Conservation (phyloP, 2,888 invertebrate genomes). For the Hypselothyrea guttata region DNA sequence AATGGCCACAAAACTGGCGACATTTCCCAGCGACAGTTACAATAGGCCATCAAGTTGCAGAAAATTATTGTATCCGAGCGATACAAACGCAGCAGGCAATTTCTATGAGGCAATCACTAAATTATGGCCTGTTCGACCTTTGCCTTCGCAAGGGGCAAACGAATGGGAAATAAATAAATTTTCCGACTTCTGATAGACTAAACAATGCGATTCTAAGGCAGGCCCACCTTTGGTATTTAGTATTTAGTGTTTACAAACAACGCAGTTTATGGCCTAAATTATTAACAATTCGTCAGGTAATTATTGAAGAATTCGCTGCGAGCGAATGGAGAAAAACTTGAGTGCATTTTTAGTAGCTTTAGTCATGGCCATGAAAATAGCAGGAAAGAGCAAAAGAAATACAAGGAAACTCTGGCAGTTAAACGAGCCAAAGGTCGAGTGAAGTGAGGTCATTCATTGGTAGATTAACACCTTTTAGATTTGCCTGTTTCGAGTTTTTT, state of each 20-base stretch:
- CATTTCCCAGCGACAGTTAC: constrained; percentile 51
- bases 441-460: constrained; percentile 1
- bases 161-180: constrained; percentile 17
- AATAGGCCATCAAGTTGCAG: constrained; percentile 28
- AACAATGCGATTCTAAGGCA: constrained; percentile 2
- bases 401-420: constrained; percentile 1
- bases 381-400: constrained; percentile 18
- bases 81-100: constrained; percentile 16
- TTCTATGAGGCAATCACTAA: constrained; percentile 20
- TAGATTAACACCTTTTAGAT: too few relatives aligned
- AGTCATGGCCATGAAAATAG: constrained; percentile 32
- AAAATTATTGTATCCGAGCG: constrained; percentile 20
- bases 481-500: too few relatives aligned
- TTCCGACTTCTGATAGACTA: constrained; percentile 1
- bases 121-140: constrained; percentile 38
- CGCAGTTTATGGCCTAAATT: constrained; percentile 17
- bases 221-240: constrained; percentile 1
- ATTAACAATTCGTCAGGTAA: constrained; percentile 28
- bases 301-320: constrained; percentile 32
- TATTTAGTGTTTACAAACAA: constrained; percentile 23
- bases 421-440: constrained; percentile 2
- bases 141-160: constrained; percentile 28
- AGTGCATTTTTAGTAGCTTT: background rate
- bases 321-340: constrained; percentile 18
- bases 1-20: constrained; percentile 72